phyloP scores from a whole-genome alignment of 2,113 vertebrate species.

The Periophthalmus modestus region DNA sequence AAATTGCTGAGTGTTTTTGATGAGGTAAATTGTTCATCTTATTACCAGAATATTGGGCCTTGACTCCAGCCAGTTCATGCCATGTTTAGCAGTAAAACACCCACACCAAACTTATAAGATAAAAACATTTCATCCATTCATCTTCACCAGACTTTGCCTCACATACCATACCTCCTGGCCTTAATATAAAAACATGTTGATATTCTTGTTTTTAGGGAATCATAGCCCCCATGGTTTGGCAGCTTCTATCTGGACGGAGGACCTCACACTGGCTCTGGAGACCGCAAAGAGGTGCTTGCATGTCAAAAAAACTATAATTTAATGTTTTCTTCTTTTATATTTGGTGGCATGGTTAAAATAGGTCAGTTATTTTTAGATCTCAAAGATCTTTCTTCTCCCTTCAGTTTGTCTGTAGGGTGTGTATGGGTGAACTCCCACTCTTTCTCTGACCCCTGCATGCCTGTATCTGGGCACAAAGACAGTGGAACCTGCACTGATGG shows the following conservation, averaged over 20 bases:
- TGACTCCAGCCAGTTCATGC: neutral
- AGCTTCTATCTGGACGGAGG: slow-evolving; percentile 89
- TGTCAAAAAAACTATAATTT: neutral
- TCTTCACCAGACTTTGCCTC: neutral
- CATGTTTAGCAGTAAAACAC: neutral
- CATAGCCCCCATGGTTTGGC: slow-evolving; percentile 80
- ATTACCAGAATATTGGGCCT: neutral
- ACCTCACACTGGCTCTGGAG: slow-evolving; percentile 85
- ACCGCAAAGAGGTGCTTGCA: slow-evolving; percentile 76
- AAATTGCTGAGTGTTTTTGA: neutral
- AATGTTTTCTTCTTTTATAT: neutral
- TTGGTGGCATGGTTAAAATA: neutral
- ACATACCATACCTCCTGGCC: neutral
- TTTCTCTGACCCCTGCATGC: slow-evolving; percentile 81
- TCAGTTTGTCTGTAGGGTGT: slow-evolving; percentile 80
- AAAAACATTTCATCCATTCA: neutral
- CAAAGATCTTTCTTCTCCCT: neutral
- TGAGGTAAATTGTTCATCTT: neutral
- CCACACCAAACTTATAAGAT: neutral
- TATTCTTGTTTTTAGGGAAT: slow-evolving; percentile 65
- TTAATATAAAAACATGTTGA: neutral
- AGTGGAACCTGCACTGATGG: slow-evolving; percentile 84
- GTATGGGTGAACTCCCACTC: slow-evolving; percentile 88
- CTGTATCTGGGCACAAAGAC: slow-evolving; percentile 80
- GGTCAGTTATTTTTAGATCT: neutral